phyloP scores from a whole-genome alignment of 1,140 invertebrate species.

The Drosophila oshimai region DNA sequence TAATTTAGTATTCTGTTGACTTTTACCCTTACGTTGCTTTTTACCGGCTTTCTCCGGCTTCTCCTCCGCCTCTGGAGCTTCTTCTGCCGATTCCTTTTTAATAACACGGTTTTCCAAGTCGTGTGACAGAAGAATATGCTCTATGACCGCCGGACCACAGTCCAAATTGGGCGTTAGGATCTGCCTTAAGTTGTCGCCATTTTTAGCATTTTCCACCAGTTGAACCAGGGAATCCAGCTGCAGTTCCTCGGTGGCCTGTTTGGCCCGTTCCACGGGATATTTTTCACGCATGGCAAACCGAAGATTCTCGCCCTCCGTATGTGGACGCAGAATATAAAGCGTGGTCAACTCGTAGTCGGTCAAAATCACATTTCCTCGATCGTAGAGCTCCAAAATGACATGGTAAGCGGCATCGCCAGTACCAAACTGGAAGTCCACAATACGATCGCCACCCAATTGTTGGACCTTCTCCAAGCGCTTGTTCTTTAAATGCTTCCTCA shows the following conservation, averaged over 20 bases:
- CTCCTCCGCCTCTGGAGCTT: background rate
- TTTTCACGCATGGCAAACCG: slow-evolving; percentile 95
- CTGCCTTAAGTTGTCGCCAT: slow-evolving; percentile 92
- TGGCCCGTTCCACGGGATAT: slow-evolving; percentile 91
- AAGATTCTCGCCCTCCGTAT: slow-evolving; percentile 96
- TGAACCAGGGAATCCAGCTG: slow-evolving; percentile 80
- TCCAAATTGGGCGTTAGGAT: slow-evolving; percentile 92
- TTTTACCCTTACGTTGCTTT: slow-evolving; percentile 51
- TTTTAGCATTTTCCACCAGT: slow-evolving; percentile 87
- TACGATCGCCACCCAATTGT: slow-evolving; percentile 95
- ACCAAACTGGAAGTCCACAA: slow-evolving; percentile 97
- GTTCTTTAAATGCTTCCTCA: slow-evolving; percentile 98
- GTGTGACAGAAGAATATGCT: slow-evolving; percentile 91
- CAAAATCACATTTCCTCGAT: slow-evolving; percentile 97
- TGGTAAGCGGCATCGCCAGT: slow-evolving; percentile 97
- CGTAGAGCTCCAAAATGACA: slow-evolving; percentile 97
- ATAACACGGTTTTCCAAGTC: slow-evolving; percentile 87
- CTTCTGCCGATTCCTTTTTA: slow-evolving; percentile 22
- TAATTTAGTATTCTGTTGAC: slow-evolving; percentile 5
- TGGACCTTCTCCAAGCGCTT: slow-evolving; percentile 93
- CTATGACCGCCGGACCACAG: slow-evolving; percentile 94
- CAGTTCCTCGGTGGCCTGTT: slow-evolving; percentile 84
- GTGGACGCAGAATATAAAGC: slow-evolving; percentile 95
- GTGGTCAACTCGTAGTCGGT: slow-evolving; percentile 96
- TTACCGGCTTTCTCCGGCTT: slow-evolving; percentile 18